These are phyloP conservation scores for Lacanobia oleracea DNA, from an alignment of 2,888 invertebrate species.

Conservation along the genomic window DNA sequence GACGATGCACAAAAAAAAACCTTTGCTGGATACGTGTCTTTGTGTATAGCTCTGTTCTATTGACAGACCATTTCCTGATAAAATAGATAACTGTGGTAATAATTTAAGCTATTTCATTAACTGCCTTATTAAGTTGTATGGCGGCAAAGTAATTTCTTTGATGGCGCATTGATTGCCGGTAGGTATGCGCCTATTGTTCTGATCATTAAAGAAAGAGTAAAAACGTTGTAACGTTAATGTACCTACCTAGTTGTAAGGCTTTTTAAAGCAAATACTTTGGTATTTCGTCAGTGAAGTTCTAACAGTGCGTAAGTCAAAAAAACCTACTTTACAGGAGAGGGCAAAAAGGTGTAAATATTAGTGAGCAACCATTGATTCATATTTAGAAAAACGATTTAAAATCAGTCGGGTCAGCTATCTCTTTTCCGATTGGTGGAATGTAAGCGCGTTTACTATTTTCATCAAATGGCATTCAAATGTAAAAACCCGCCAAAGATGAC, in stretches of 20 bases:
- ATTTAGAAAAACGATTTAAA: too few relatives aligned
- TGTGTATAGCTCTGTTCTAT: not conserved
- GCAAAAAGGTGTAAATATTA: too few relatives aligned
- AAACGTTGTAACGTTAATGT: constrained; percentile 17
- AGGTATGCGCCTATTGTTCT: constrained; percentile 74
- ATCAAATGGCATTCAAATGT: too few relatives aligned
- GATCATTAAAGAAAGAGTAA: constrained; percentile 50
- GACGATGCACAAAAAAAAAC: too few relatives aligned
- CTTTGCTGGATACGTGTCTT: not conserved
- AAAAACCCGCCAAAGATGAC: too few relatives aligned
- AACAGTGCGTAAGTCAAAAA: too few relatives aligned
- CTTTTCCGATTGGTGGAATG: too few relatives aligned
- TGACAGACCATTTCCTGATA: not conserved
- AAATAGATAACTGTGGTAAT: not conserved
- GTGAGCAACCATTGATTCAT: too few relatives aligned
- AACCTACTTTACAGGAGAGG: too few relatives aligned
- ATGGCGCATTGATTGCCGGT: constrained; percentile 72
- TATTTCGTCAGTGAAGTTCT: too few relatives aligned
- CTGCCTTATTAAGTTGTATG: constrained; percentile 45
- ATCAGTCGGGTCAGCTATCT: too few relatives aligned
- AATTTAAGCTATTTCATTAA: constrained; percentile 44
- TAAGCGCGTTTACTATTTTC: too few relatives aligned
- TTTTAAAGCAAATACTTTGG: constrained; percentile 3
- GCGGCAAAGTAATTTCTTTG: constrained; percentile 74
- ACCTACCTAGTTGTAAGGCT: not conserved